Evolutionary conservation across 2,113 vertebrate species (phyloP).

Genomic region (Leucosticte australis): DNA sequence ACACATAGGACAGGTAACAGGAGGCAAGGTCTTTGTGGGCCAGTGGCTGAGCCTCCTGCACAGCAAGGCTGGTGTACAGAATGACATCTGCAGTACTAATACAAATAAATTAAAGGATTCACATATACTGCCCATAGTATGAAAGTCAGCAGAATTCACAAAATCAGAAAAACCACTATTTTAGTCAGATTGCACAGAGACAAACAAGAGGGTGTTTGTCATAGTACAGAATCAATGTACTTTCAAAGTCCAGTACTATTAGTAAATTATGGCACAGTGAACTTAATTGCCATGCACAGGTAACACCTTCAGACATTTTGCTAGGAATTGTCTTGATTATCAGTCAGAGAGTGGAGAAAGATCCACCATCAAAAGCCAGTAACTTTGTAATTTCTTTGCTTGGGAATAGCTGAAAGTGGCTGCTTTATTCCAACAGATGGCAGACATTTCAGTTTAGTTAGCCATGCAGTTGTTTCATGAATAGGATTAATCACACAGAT

Average conservation of each 20-base stretch:
- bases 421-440: slow-evolving; percentile 1
- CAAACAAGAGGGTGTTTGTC: slow-evolving; percentile 5
- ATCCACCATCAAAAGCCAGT: neutral
- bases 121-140: neutral
- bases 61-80: neutral
- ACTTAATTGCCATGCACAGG: neutral
- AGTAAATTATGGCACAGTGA: neutral
- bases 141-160: neutral
- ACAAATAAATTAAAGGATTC: slow-evolving; percentile 37
- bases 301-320: neutral
- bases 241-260: neutral
- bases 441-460: slow-evolving; percentile 1
- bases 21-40: neutral
- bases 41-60: neutral
- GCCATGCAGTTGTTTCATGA: neutral
- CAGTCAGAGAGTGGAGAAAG: neutral
- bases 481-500: neutral
- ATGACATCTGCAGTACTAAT: neutral
- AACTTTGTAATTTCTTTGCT: neutral
- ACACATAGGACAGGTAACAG: neutral
- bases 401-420: neutral
- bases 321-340: neutral
- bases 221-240: neutral
- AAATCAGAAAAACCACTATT: neutral
- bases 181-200: neutral